A percentile compares a stretch with the other conserved stretches of the same genome.
Conservation (phyloP, 2,888 invertebrate genomes). For the Eupithecia abbreviata region DNA sequence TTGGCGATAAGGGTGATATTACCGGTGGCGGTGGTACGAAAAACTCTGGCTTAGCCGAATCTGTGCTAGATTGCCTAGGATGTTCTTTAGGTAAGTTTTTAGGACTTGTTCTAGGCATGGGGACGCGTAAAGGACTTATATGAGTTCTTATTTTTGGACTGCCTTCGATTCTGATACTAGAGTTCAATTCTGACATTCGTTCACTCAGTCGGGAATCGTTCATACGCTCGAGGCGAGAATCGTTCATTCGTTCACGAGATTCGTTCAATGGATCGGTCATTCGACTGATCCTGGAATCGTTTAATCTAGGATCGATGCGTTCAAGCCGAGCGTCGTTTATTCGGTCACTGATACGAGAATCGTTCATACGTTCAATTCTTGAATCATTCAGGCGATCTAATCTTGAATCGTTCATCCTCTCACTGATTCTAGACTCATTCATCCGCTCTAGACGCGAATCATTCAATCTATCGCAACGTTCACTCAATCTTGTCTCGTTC, state of each 20-base stretch:
- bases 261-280: constrained; percentile 45
- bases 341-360: constrained; percentile 52
- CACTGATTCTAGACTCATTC: constrained; percentile 50
- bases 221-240: constrained; percentile 47
- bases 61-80: constrained; percentile 33
- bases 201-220: constrained; percentile 49
- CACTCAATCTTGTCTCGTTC: constrained; percentile 58
- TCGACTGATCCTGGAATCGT: constrained; percentile 41
- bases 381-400: constrained; percentile 53
- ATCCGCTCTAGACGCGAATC: constrained; percentile 52
- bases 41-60: constrained; percentile 60
- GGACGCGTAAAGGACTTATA: constrained; percentile 66
- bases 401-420: constrained; percentile 49
- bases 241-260: constrained; percentile 51
- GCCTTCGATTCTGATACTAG: constrained; percentile 70
- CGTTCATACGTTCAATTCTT: constrained; percentile 51
- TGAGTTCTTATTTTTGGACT: constrained; percentile 71
- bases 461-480: constrained; percentile 44
- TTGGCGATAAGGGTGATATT: constrained; percentile 72
- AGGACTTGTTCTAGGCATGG: constrained; percentile 59
- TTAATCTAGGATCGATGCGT: constrained; percentile 43
- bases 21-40: constrained; percentile 63
- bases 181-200: constrained; percentile 68
- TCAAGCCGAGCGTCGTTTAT: constrained; percentile 57
- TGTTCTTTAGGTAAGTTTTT: constrained; percentile 39